These are phyloP conservation scores for Philaenus spumarius DNA, from an alignment of 1,140 invertebrate genomes.

Conservation along the genomic window DNA sequence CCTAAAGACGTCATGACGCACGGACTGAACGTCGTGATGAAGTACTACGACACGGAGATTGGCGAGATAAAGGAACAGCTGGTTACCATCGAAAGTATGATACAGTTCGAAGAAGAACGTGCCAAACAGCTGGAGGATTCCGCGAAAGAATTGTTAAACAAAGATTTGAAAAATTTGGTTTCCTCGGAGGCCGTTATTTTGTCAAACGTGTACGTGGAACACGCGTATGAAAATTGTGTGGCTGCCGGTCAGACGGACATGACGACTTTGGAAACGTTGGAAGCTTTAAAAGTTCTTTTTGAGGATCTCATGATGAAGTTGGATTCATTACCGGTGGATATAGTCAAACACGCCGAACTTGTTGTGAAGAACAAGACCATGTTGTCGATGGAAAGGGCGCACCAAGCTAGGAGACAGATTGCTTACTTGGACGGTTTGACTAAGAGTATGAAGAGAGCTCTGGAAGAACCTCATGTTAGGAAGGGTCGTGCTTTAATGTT, in stretches of 20 bases:
- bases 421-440: constrained; percentile 2
- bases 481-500: background rate
- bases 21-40: background rate
- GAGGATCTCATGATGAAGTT: constrained; percentile 13
- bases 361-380: background rate
- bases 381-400: background rate
- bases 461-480: background rate
- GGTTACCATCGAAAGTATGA: background rate
- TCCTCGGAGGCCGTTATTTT: constrained; percentile 2
- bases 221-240: constrained; percentile 9
- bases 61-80: background rate
- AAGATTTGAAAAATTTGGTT: constrained; percentile 6
- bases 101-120: background rate
- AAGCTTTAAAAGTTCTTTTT: constrained; percentile 2
- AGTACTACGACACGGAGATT: constrained; percentile 8
- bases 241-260: constrained; percentile 6
- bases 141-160: constrained; percentile 8
- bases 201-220: constrained; percentile 8
- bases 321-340: constrained; percentile 1
- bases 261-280: constrained; percentile 1
- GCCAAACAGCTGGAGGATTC: background rate
- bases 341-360: background rate
- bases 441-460: constrained; percentile 8
- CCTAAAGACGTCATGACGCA: constrained; percentile 8
- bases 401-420: constrained; percentile 7